phyloP scores from a whole-genome alignment of 2,888 invertebrate species.

The Cerceris rybyensis region DNA sequence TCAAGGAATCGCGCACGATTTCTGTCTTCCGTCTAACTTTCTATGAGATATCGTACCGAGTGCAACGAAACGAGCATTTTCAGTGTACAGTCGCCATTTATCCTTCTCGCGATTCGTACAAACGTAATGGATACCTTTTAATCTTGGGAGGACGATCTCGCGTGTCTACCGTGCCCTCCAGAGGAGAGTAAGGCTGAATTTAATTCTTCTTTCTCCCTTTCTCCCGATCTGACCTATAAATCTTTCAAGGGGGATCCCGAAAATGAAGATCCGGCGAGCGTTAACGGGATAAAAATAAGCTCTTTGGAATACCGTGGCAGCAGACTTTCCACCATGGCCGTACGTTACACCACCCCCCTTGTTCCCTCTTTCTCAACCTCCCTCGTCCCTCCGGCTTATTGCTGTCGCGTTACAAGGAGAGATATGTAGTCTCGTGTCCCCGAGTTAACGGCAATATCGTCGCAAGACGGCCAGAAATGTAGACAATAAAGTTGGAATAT shows the following conservation, averaged over 20 bases:
- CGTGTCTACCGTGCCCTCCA: conserved; percentile 2
- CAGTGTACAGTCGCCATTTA: conserved; percentile 19
- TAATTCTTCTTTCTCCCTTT: conserved; percentile 9
- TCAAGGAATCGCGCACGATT: conserved; percentile 23
- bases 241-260: background rate
- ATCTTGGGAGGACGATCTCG: conserved; percentile 22
- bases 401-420: conserved; percentile 9
- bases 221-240: conserved; percentile 16
- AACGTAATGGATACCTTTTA: conserved; percentile 30
- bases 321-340: conserved; percentile 1
- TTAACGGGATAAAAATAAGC: conserved; percentile 33
- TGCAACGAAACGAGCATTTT: conserved; percentile 13
- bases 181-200: background rate
- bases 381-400: background rate
- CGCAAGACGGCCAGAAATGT: conserved; percentile 3
- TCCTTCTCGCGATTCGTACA: conserved; percentile 13
- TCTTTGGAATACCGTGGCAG: conserved; percentile 2
- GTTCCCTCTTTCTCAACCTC: too few relatives aligned
- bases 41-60: conserved; percentile 18
- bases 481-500: conserved; percentile 44
- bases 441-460: conserved; percentile 17
- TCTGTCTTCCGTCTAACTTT: conserved; percentile 18
- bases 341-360: background rate
- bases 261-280: background rate
- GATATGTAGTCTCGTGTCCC: background rate